phyloP scores from a whole-genome alignment of 53 echinoderm and acorn worm species.

The Paracentrotus lividus region DNA sequence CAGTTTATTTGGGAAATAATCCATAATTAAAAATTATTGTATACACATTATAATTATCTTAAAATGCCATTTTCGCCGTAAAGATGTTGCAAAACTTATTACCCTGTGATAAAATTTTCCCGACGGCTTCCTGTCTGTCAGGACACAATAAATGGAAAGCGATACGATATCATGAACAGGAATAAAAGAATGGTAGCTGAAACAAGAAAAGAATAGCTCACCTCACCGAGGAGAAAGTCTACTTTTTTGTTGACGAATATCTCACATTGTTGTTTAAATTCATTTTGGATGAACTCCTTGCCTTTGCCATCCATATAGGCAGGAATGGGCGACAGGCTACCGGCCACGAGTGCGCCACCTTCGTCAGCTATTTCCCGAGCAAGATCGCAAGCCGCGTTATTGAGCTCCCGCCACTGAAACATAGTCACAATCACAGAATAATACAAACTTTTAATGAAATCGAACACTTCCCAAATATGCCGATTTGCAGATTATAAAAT shows the following conservation, averaged over 20 bases:
- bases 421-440: no score
- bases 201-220: conserved; percentile 37
- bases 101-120: no score
- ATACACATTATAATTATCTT: no score
- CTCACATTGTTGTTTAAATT: conserved; percentile 79
- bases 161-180: no score
- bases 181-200: background rate
- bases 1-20: no score
- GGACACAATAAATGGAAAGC: no score
- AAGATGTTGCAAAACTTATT: no score
- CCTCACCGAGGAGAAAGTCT: conserved; percentile 87
- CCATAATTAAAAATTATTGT: no score
- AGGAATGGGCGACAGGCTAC: conserved; percentile 75
- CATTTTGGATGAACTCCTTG: conserved; percentile 71
- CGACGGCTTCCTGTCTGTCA: no score
- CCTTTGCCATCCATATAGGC: conserved; percentile 65
- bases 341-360: conserved; percentile 82
- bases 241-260: conserved; percentile 78
- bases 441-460: no score
- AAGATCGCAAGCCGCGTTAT: conserved; percentile 77
- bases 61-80: no score
- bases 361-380: conserved; percentile 82
- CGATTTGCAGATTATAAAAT: background rate
- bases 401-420: conserved; percentile 69
- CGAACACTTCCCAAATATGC: background rate